phyloP scores from a whole-genome alignment of 2,797 vertebrate genomes.

The Pyrrhura leucotis region DNA sequence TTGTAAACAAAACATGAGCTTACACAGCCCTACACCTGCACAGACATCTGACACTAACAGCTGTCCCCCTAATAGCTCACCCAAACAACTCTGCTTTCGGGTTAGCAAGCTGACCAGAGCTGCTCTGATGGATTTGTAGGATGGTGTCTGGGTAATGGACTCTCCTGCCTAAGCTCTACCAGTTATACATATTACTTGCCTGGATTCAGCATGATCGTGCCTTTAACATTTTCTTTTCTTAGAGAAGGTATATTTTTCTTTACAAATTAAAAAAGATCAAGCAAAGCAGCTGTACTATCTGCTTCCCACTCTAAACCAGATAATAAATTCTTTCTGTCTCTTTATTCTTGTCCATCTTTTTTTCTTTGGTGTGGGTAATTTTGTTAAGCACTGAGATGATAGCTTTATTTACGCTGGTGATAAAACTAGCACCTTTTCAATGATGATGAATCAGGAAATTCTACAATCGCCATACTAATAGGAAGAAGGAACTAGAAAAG shows the following conservation, averaged over 20 bases:
- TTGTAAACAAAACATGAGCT: conserved; percentile 18
- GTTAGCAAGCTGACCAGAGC: not conserved
- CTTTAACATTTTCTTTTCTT: not conserved
- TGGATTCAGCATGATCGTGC: not conserved
- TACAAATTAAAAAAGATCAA: not conserved
- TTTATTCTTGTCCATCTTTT: not conserved
- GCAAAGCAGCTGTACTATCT: not conserved
- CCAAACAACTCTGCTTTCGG: not conserved
- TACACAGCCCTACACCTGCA: not conserved
- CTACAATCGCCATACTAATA: not conserved
- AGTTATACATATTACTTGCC: not conserved
- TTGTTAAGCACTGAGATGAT: not conserved
- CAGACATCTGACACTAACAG: conserved; percentile 38
- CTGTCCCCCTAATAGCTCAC: not conserved
- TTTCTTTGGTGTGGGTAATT: not conserved
- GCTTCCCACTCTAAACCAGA: not conserved
- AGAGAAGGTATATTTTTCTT: not conserved
- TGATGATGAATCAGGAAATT: not conserved
- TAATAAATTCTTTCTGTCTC: not conserved
- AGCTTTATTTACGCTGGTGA: not conserved
- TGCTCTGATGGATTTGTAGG: not conserved
- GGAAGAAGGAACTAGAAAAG: not conserved
- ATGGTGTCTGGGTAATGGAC: not conserved
- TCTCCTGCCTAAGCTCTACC: not conserved
- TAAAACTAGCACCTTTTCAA: not conserved